A percentile compares a stretch with the other conserved stretches of the same genome.
Conservation (phyloP, 2,888 invertebrate species). For the Oxyteleia sp. region DNA sequence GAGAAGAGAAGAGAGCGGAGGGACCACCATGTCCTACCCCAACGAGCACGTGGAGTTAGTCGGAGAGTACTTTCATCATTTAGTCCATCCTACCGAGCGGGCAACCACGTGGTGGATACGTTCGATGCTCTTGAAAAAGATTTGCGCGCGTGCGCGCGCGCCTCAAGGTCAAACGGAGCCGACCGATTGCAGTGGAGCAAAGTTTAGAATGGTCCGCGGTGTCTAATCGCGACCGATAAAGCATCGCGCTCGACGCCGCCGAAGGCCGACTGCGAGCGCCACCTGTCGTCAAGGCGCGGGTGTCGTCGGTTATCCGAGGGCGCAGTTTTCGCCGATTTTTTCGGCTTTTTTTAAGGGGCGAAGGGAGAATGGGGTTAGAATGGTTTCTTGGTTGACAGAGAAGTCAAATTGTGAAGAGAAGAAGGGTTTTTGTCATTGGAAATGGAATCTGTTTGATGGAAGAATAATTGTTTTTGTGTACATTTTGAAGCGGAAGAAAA, state of each 20-base stretch:
- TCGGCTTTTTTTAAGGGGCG: too few species aligned
- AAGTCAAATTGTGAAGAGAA: too few species aligned
- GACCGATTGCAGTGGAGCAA: constrained; percentile 67
- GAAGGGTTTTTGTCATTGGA: too few species aligned
- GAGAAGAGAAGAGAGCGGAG: constrained; percentile 63
- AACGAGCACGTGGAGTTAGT: constrained; percentile 81
- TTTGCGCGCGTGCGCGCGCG: constrained; percentile 82
- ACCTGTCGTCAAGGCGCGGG: constrained; percentile 1
- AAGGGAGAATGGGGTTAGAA: too few species aligned
- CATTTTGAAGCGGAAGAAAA: too few species aligned
- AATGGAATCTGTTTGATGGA: too few species aligned
- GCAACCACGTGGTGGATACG: constrained; percentile 82
- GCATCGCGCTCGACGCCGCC: constrained; percentile 6
- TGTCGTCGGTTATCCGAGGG: too few species aligned
- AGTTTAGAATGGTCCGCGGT: constrained; percentile 63
- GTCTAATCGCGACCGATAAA: constrained; percentile 69
- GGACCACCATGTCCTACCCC: constrained; percentile 82
- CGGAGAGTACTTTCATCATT: constrained; percentile 81
- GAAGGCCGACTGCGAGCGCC: constrained; percentile 11
- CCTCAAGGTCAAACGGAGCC: constrained; percentile 76
- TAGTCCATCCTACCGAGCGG: constrained; percentile 77
- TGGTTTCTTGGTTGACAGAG: too few species aligned
- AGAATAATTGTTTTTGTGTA: too few species aligned
- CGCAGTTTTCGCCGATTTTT: too few species aligned
- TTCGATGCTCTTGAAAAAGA: constrained; percentile 81